Base-by-base conservation (phyloP, 1,140 invertebrate species). In the Cepaea nemoralis region DNA sequence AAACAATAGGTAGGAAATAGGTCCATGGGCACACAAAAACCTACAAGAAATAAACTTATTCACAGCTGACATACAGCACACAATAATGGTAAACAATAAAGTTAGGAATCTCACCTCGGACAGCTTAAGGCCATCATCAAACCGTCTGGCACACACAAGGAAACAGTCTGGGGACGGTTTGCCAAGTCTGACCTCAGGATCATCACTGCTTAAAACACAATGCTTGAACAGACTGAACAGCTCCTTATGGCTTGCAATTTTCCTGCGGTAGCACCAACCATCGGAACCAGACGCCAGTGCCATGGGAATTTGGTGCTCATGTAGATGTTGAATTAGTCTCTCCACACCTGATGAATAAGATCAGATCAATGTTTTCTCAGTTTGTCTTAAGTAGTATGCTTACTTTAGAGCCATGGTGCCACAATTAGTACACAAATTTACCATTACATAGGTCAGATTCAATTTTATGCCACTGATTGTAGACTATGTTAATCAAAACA, bases 111-210 rank as follows among this genome's bases (percentile, higher is more conserved):
- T 31, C 59, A 88, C 89, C 86, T 90, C 87, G 33, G 86, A 82
- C 48, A 88, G 87, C 14, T 83, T 55, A 14, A 87, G 87, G 16
- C 78, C 82, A 24, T 88, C 86, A 48, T 66, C 50, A 82, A 99
- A 99, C 84, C 97, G 92, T 1, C 93, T 92, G 2, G 96, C 96
- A 83, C 96, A 95, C 0, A 97, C 94, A 19, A 97, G 89, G 90
- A 98, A 99, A 87, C 97, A 96, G 91, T 99, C 97, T 0, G 98
- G 98, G 82, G 94, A 94, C 19, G 98, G 98, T 93, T 99, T 99
- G 39, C 97, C 97, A 83, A 94, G 93, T 86, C 95, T 95, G 0
- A 99, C 96, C 83, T 98, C 97, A 6, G 94, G 93, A 92, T 99
- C 97, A 19, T 95, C 94, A 71, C 95, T 95, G 0, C 95, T 96